Evolutionary conservation across 2,113 vertebrate genomes (phyloP).

Genomic region (Psammodynastes pulverulentus): DNA sequence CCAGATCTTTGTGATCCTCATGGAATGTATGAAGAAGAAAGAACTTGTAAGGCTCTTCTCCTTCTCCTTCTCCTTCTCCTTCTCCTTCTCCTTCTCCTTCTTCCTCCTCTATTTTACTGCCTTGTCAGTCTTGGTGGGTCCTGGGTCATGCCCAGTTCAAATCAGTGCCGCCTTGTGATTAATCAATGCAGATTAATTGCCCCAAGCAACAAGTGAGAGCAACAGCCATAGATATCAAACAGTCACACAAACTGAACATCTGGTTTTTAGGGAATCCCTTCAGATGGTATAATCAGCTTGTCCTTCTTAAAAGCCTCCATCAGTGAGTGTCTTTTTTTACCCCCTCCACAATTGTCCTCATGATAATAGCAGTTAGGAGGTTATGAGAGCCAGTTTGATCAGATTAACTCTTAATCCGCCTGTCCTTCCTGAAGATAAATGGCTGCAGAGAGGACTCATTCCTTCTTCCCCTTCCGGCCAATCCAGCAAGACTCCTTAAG

Average conservation of each 20-base stretch:
- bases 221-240: background rate
- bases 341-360: background rate
- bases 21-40: constrained; percentile 98
- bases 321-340: background rate
- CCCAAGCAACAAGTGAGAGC: background rate
- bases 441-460: background rate
- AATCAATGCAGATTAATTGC: background rate
- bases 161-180: background rate
- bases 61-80: no score
- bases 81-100: no score
- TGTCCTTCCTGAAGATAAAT: constrained; percentile 13
- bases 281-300: background rate
- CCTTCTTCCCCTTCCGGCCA: background rate
- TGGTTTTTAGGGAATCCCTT: background rate
- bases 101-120: background rate
- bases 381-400: constrained; percentile 1
- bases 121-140: background rate
- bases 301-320: background rate
- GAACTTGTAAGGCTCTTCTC: constrained; percentile 84
- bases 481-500: background rate
- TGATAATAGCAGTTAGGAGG: background rate
- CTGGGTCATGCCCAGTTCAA: background rate
- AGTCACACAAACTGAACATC: background rate
- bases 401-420: constrained; percentile 14
- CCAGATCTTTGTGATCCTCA: constrained; percentile 87